phyloP scores from a whole-genome alignment of 2,888 invertebrate species.

The Stenodera caucasica region DNA sequence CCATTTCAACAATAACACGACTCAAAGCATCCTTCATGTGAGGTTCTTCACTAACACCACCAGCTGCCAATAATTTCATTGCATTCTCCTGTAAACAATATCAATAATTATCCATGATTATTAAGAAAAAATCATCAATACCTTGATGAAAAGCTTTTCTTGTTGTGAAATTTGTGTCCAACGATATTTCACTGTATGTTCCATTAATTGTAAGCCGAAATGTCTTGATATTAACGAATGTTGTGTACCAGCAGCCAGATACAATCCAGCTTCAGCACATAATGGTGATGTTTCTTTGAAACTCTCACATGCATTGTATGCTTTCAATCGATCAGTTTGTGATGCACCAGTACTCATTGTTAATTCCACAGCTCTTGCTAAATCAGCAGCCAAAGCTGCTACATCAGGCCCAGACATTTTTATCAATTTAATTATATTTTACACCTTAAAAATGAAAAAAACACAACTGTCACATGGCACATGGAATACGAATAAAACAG shows the following conservation, averaged over 20 bases:
- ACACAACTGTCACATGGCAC: slow-evolving; percentile 5
- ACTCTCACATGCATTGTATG: slow-evolving; percentile 81
- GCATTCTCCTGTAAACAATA: slow-evolving; percentile 69
- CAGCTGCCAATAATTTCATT: slow-evolving; percentile 78
- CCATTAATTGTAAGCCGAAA: slow-evolving; percentile 90
- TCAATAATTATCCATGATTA: background rate
- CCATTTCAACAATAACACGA: slow-evolving; percentile 94
- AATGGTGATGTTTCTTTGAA: slow-evolving; percentile 86
- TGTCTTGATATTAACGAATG: slow-evolving; percentile 81
- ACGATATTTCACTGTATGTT: slow-evolving; percentile 88
- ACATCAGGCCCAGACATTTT: slow-evolving; percentile 64
- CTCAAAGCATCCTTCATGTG: slow-evolving; percentile 85
- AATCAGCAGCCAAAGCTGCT: slow-evolving; percentile 71
- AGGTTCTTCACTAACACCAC: slow-evolving; percentile 73
- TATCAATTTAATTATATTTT: background rate
- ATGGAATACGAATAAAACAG: background rate
- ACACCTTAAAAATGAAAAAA: slow-evolving; percentile 2
- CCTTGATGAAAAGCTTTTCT: slow-evolving; percentile 88
- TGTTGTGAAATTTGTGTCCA: slow-evolving; percentile 88
- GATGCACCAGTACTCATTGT: slow-evolving; percentile 79
- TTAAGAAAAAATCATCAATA: slow-evolving; percentile 38
- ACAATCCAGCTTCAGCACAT: slow-evolving; percentile 85
- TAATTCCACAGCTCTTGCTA: slow-evolving; percentile 79
- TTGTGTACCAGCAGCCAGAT: slow-evolving; percentile 73
- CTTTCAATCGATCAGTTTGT: slow-evolving; percentile 76